phyloP scores from a whole-genome alignment of 2,113 vertebrate species.

The Phodopus roborovskii region DNA sequence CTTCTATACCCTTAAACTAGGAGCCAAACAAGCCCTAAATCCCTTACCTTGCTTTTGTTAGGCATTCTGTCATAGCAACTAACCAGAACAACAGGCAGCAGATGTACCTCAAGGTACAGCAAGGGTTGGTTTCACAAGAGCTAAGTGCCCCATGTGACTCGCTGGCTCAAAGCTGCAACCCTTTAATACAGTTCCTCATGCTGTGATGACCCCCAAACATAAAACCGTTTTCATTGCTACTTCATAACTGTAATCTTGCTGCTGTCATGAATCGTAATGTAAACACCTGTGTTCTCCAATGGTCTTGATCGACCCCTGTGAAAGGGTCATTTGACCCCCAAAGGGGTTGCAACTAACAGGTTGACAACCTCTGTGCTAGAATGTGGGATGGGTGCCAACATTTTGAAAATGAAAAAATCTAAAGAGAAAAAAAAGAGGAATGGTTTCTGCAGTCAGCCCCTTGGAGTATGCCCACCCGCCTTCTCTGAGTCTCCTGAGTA shows the following conservation, averaged over 20 bases:
- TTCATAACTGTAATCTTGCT: neutral
- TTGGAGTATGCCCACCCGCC: neutral
- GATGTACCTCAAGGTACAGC: accelerated
- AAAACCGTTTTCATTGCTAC: neutral
- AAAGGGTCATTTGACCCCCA: neutral
- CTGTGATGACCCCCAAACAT: neutral
- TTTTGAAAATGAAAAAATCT: neutral
- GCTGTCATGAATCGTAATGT: neutral
- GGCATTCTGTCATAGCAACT: neutral
- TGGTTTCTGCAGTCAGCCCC: neutral
- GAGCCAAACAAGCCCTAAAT: neutral
- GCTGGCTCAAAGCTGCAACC: neutral
- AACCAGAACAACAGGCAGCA: neutral
- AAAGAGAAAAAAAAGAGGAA: neutral
- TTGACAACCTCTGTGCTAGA: neutral
- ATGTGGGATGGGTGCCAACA: neutral
- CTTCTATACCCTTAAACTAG: neutral
- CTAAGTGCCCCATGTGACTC: neutral
- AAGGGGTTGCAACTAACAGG: neutral
- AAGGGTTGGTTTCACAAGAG: neutral
- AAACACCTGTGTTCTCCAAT: neutral
- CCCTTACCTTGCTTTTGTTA: neutral
- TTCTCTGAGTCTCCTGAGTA: neutral
- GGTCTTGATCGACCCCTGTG: neutral
- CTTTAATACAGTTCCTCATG: neutral